Evolutionary conservation across 2,888 invertebrate genomes (phyloP).

Genomic region (Hartigia nigra): DNA sequence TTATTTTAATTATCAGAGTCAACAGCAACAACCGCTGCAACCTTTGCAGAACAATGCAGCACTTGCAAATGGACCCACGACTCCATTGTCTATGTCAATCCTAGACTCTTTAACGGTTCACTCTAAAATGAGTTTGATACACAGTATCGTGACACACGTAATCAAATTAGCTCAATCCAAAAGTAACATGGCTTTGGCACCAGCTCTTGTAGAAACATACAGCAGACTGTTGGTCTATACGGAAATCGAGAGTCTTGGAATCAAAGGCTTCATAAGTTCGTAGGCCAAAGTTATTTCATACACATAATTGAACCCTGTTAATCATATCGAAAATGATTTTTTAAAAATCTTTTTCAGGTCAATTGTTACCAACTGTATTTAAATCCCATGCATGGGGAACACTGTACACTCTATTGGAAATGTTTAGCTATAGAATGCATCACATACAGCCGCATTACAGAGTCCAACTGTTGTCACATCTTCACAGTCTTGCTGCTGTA

Average conservation of each 20-base stretch:
- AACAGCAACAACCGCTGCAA: slow-evolving; percentile 66
- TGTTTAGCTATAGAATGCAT: slow-evolving; percentile 96
- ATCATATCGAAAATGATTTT: slow-evolving; percentile 5
- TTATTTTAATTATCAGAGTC: slow-evolving; percentile 52
- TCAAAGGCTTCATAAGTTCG: slow-evolving; percentile 94
- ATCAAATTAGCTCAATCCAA: slow-evolving; percentile 91
- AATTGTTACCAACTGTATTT: slow-evolving; percentile 89
- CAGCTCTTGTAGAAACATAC: slow-evolving; percentile 95
- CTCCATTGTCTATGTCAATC: slow-evolving; percentile 91
- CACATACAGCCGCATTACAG: slow-evolving; percentile 97
- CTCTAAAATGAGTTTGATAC: slow-evolving; percentile 93
- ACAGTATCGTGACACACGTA: slow-evolving; percentile 87
- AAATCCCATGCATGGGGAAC: slow-evolving; percentile 96
- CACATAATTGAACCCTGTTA: slow-evolving; percentile 4
- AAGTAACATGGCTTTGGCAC: slow-evolving; percentile 84
- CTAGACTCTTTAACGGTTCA: slow-evolving; percentile 95
- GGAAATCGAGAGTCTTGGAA: slow-evolving; percentile 95
- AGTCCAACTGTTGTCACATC: slow-evolving; percentile 89
- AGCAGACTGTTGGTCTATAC: slow-evolving; percentile 93
- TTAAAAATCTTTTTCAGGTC: slow-evolving; percentile 69
- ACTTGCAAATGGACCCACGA: slow-evolving; percentile 75
- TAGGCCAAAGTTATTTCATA: slow-evolving; percentile 33
- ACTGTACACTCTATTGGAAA: slow-evolving; percentile 93
- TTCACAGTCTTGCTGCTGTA: slow-evolving; percentile 90
- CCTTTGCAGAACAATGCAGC: slow-evolving; percentile 67